These are phyloP conservation scores for Nemopilema nomurai DNA, from an alignment of 30 jellyfish, hydroid and myxozoan species.

Conservation along the genomic window DNA sequence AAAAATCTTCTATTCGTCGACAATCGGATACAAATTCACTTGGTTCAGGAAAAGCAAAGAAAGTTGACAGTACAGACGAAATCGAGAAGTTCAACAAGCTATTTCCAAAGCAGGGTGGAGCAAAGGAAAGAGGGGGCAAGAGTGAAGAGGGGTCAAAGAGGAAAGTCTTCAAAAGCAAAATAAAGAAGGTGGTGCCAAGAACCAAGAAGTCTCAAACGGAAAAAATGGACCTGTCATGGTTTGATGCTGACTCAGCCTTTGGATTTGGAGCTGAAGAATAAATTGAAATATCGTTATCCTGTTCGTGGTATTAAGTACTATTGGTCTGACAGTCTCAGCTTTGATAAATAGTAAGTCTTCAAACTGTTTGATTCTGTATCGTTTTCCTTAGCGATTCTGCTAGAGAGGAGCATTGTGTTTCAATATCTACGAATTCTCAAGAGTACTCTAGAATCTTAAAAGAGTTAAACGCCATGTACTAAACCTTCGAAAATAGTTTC, in stretches of 20 bases:
- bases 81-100: slow-evolving; percentile 48
- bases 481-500: too few relatives aligned
- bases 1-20: not conserved
- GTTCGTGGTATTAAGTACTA: not conserved
- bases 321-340: too few relatives aligned
- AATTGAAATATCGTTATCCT: not conserved
- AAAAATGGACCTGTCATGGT: slow-evolving; percentile 73
- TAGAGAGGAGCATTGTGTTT: too few relatives aligned
- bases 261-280: slow-evolving; percentile 74
- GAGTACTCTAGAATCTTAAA: too few relatives aligned
- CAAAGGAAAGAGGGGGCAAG: slow-evolving; percentile 1
- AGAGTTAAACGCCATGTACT: too few relatives aligned
- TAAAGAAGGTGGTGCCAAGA: slow-evolving; percentile 69
- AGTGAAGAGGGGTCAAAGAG: slow-evolving; percentile 29
- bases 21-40: slow-evolving; percentile 16
- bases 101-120: slow-evolving; percentile 33
- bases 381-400: too few relatives aligned
- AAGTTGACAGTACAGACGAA: slow-evolving; percentile 15
- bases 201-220: slow-evolving; percentile 43
- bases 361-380: too few relatives aligned
- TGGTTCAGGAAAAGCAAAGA: slow-evolving; percentile 12
- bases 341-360: too few relatives aligned
- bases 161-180: slow-evolving; percentile 65
- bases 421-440: too few relatives aligned
- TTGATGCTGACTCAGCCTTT: slow-evolving; percentile 84